Percentiles rank a stretch among this genome's conserved stretches.
Evolutionary conservation across 2,888 invertebrate genomes (phyloP).

Genomic region (Oscheius sp.): DNA sequence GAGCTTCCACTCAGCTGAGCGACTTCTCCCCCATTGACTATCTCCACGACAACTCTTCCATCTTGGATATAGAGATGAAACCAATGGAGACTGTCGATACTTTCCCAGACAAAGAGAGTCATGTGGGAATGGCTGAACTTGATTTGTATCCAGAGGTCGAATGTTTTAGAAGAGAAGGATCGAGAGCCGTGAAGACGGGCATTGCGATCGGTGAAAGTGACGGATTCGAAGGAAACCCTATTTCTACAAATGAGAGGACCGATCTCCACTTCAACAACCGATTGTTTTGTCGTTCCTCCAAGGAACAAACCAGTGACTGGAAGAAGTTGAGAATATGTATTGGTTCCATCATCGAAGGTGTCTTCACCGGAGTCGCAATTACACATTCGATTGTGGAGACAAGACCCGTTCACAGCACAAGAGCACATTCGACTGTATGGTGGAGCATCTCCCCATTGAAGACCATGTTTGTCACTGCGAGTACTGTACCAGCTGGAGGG

Average conservation of each 20-base stretch:
- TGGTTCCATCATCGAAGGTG: slow-evolving; percentile 63
- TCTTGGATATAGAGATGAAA: slow-evolving; percentile 64
- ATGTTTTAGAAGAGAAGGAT: slow-evolving; percentile 50
- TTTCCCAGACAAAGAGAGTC: slow-evolving; percentile 66
- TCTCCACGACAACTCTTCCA: slow-evolving; percentile 63
- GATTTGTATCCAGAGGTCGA: slow-evolving; percentile 61
- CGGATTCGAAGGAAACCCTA: slow-evolving; percentile 59
- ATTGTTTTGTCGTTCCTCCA: slow-evolving; percentile 62
- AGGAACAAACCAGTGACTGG: slow-evolving; percentile 66
- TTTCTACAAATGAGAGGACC: slow-evolving; percentile 62
- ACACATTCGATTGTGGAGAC: slow-evolving; percentile 60
- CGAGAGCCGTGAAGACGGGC: slow-evolving; percentile 58
- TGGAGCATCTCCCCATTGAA: slow-evolving; percentile 68
- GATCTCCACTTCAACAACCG: slow-evolving; percentile 60
- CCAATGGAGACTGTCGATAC: slow-evolving; percentile 65
- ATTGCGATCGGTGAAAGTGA: slow-evolving; percentile 68
- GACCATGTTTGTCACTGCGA: slow-evolving; percentile 43
- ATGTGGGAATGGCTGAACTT: slow-evolving; percentile 64
- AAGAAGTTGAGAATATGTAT: slow-evolving; percentile 64
- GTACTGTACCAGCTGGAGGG: slow-evolving; percentile 65
- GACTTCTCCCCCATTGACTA: slow-evolving; percentile 66
- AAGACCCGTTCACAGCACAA: slow-evolving; percentile 66
- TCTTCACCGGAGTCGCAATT: slow-evolving; percentile 68
- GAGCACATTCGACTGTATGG: slow-evolving; percentile 67
- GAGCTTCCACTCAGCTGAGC: slow-evolving; percentile 56